Evolutionary conservation across 1,140 invertebrate species (phyloP), one percentile per base, ranked within the genome.

Genomic region (Eulimnadia texana): DNA sequence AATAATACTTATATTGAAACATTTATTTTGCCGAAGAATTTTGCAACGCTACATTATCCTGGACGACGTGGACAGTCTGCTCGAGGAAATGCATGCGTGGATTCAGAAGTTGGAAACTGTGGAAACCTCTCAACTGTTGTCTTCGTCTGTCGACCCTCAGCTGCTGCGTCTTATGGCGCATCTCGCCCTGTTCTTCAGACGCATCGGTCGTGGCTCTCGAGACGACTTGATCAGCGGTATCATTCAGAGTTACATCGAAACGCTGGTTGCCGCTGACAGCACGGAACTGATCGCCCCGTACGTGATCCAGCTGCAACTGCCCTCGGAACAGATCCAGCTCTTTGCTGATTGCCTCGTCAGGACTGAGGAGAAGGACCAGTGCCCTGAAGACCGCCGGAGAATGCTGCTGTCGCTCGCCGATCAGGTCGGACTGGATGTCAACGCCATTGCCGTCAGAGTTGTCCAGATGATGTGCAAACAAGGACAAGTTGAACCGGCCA

Each of bases 111-210:
- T 33, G 55, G 29, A 0, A 20, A 25, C 55, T 25, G 23, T 60
- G 71, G n/a, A n/a, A n/a, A n/a, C n/a, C n/a, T n/a, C n/a, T n/a
- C n/a, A n/a, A n/a, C n/a, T n/a, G n/a, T n/a, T n/a, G n/a, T n/a
- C n/a, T n/a, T n/a, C n/a, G 33, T 42, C 33, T 42, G 33, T n/a
- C n/a, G 33, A 42, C 33, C 68, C 78, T 0, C 82, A 86, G 63
- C 81, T 88, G 54, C 67, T 90, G 20, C 76, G 90, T 65, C 89
- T 93, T 64, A 74, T 89, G 67, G 83, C 89, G 0, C 92, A 97
- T 74, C 72, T 97, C 19, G 80, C 92, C 13, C 73, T 95, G 0
- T 84, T 94, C 62, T 79, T 95, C 25, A 77, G 86, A 33, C 79
- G 84, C 62, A 83, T 92, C 64, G 86, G 87, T 1, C 82, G 82